Base-by-base conservation (phyloP, 1,140 invertebrate genomes). In the Drosophila fuyamai region DNA sequence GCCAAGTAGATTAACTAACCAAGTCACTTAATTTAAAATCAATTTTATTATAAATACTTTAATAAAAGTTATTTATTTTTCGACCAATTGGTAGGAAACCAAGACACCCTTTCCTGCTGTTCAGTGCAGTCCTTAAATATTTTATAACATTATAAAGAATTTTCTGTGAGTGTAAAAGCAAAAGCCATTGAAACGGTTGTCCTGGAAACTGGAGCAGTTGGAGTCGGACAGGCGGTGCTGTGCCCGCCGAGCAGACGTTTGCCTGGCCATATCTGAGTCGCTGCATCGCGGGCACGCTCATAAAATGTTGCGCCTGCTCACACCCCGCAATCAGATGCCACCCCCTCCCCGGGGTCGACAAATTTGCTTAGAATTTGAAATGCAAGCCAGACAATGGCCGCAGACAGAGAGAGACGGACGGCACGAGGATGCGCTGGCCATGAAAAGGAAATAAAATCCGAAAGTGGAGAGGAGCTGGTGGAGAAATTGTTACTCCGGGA, bases 311-410 rank as follows among this genome's bases (percentile, higher is more conserved):
- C 83, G 56, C 76, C 83, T 77, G 61, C 55, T 72, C 65, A 59
- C 68, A 63, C 32, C 72, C 43, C 23, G 16, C 35, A n/a, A 16
- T 36, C 29, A 48, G 23, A 16, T 5, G 8, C 14, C 18, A 10
- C 35, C 10, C n/a, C 16, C 40, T 18, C 36, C 41, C 23, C 53
- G 14, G 63, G 44, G 72, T 71, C 67, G 83, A 86, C 83, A 86
- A 86, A 86, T 86, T 86, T 86, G 83, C 83, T 86, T 86, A 88
- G 83, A 88, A 86, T 86, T 88, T 86, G 76, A 88, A 88, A 88
- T 88, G 83, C 83, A 77, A 59, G 72, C 79, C 83, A 83, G 83
- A 88, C 79, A 82, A 86, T 67, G 59, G 44, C 36, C 40, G 62
- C 61, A 79, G 76, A 79, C 79, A 59, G n/a, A 27, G 35, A 50